Evolutionary conservation across 2,797 vertebrate genomes (phyloP).

Genomic region (Luscinia luscinia): DNA sequence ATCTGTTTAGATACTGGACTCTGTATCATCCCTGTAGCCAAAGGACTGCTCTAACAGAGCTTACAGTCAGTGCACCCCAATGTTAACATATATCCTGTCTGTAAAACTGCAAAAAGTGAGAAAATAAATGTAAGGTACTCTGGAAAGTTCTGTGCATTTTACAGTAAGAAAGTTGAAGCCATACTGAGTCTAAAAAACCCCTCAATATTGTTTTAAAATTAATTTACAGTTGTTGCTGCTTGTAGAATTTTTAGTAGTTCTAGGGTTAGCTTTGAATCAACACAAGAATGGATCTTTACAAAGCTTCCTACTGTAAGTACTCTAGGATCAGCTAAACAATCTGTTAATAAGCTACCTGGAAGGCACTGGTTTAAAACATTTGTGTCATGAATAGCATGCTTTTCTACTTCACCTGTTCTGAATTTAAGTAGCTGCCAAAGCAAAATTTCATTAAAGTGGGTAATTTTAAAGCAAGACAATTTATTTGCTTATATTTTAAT

Average conservation of each 20-base stretch:
- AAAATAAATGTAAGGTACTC: slow-evolving; percentile 25
- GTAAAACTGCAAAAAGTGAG: slow-evolving; percentile 46
- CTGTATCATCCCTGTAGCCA: background rate
- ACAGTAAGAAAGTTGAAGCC: slow-evolving; percentile 7
- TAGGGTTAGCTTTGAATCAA: slow-evolving; percentile 5
- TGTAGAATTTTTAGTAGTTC: background rate
- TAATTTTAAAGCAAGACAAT: background rate
- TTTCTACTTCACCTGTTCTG: background rate
- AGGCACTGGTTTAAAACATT: slow-evolving; percentile 30
- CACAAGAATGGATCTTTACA: slow-evolving; percentile 13
- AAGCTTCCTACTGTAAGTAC: slow-evolving; percentile 28
- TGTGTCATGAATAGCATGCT: background rate
- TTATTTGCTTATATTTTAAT: slow-evolving; percentile 1
- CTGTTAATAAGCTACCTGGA: slow-evolving; percentile 64
- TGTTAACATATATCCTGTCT: background rate
- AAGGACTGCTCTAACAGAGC: background rate
- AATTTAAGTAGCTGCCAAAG: slow-evolving; percentile 41
- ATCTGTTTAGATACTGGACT: slow-evolving; percentile 12
- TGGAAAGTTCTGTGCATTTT: slow-evolving; percentile 20
- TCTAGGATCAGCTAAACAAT: slow-evolving; percentile 58
- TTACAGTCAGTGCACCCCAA: background rate
- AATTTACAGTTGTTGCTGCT: background rate
- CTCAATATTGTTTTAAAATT: slow-evolving; percentile 31
- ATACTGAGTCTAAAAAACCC: background rate
- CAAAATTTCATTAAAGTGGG: slow-evolving; percentile 9